Conservation (phyloP, 2,888 invertebrate genomes). For the Allygus modestus region DNA sequence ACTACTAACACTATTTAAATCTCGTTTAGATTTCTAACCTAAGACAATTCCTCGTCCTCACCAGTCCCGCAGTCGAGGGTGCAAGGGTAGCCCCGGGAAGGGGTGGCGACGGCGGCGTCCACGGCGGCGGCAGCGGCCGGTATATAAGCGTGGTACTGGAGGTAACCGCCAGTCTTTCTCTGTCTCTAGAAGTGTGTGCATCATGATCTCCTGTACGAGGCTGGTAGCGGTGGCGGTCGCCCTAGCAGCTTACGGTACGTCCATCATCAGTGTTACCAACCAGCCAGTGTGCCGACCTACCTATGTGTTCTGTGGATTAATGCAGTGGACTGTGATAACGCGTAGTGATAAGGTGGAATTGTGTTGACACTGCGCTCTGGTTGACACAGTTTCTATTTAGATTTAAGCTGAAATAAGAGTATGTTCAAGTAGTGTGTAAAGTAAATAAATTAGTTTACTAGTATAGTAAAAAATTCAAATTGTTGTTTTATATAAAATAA, state of each 20-base stretch:
- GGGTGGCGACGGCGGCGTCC: background rate
- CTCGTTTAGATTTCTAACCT: no score
- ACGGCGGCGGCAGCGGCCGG: background rate
- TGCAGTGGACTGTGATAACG: background rate
- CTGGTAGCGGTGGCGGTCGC: conserved; percentile 10
- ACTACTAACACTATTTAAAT: no score
- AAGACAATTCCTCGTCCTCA: no score
- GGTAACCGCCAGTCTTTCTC: conserved; percentile 15
- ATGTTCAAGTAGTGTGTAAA: no score
- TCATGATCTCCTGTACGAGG: conserved; percentile 27
- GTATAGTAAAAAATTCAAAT: no score
- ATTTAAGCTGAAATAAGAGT: no score
- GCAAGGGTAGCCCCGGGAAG: background rate
- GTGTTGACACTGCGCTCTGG: no score
- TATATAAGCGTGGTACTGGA: conserved; percentile 22
- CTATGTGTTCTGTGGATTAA: background rate
- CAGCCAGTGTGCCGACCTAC: background rate
- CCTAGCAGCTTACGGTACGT: conserved; percentile 54
- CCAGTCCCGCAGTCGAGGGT: background rate
- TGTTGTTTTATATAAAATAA: no score
- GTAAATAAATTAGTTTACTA: no score
- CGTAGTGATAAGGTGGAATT: background rate
- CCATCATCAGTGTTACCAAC: conserved; percentile 27
- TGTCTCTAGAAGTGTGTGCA: conserved; percentile 46
- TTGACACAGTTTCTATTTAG: no score